Conservation (phyloP, 1,140 invertebrate genomes). For the Campoletis sonorensis region DNA sequence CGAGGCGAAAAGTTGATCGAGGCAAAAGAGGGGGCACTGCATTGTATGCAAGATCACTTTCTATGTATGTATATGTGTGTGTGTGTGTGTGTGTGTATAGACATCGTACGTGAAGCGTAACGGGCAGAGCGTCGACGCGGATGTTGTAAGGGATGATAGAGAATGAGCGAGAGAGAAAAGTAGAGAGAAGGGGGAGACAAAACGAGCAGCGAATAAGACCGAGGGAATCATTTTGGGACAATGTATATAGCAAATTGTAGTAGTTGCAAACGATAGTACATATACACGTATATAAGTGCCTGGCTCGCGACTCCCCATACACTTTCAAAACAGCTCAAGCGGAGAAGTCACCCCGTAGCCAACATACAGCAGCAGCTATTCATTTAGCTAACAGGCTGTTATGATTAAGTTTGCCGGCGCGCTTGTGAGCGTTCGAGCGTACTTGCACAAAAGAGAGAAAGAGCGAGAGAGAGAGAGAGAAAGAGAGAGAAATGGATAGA, state of each 20-base stretch:
- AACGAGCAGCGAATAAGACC: conserved; percentile 42
- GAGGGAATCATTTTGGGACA: conserved; percentile 19
- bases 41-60: background rate
- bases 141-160: conserved; percentile 27
- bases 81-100: background rate
- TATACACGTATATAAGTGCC: conserved; percentile 51
- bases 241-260: conserved; percentile 55
- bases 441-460: background rate
- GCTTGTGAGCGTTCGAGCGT: conserved; percentile 29
- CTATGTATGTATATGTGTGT: background rate
- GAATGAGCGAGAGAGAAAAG: background rate
- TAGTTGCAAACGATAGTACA: conserved; percentile 61
- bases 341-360: conserved; percentile 57
- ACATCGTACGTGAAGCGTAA: conserved; percentile 60
- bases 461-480: conserved; percentile 33
- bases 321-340: conserved; percentile 33
- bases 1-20: conserved; percentile 38
- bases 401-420: conserved; percentile 69
- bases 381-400: conserved; percentile 73
- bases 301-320: conserved; percentile 56
- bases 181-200: conserved; percentile 48
- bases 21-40: background rate
- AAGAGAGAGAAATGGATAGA: conserved; percentile 22
- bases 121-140: conserved; percentile 56
- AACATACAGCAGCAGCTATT: conserved; percentile 54